Conservation (phyloP, 2,113 vertebrate species). For the Scomber japonicus region DNA sequence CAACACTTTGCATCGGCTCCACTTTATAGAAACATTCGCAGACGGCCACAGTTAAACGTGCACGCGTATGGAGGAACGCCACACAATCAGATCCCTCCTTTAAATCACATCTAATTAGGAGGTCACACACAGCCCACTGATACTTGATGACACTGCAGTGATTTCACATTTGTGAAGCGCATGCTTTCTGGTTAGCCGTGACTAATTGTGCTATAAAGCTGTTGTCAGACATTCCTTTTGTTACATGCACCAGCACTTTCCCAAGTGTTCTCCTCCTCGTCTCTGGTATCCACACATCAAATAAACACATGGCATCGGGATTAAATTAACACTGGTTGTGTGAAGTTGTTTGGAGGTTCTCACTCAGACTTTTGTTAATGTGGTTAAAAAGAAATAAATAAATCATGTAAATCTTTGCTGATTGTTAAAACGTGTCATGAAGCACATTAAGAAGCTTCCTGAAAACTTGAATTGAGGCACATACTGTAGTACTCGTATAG, state of each 20-base stretch:
- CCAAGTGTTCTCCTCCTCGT: neutral
- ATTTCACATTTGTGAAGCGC: conserved; percentile 19
- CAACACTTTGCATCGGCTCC: neutral
- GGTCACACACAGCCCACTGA: conserved; percentile 1
- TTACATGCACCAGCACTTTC: conserved; percentile 24
- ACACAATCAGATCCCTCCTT: neutral
- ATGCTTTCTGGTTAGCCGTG: conserved; percentile 63
- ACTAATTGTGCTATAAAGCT: conserved; percentile 68
- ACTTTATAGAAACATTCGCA: neutral
- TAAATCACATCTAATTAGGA: neutral
- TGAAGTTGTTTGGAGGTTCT: neutral
- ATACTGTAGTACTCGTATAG: neutral
- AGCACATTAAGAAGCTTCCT: neutral
- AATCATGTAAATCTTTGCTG: neutral
- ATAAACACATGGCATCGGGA: neutral
- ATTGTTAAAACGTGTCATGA: neutral
- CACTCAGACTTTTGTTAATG: neutral
- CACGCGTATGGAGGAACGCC: neutral
- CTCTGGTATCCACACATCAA: neutral
- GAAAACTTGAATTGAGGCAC: neutral
- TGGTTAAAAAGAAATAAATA: neutral
- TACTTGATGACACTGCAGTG: conserved; percentile 7
- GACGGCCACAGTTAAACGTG: neutral
- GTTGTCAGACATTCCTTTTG: conserved; percentile 67
- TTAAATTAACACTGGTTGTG: conserved; percentile 10